Percentiles rank a stretch among this genome's conserved stretches.
These are phyloP conservation scores for Bombus superbus DNA, from an alignment of 1,140 invertebrate species.

Conservation along the genomic window DNA sequence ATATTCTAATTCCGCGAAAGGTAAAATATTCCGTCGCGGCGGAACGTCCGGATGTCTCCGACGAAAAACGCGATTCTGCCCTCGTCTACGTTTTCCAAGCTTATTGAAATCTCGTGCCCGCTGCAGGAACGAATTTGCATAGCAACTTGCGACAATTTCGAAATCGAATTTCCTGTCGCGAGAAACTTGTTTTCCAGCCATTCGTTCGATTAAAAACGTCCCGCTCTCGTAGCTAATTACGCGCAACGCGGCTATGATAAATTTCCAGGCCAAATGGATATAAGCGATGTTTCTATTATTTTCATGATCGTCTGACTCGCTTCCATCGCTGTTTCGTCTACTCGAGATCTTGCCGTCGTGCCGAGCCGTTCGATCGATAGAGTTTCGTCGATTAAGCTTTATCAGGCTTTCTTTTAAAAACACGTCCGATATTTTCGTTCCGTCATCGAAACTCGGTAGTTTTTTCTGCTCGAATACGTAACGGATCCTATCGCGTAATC, in stretches of 20 bases:
- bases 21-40: not conserved
- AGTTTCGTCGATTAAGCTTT: slow-evolving; percentile 18
- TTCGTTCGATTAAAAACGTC: slow-evolving; percentile 14
- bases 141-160: not conserved
- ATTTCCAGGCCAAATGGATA: not conserved
- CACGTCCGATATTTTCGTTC: not conserved
- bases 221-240: not conserved
- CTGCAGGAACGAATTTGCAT: slow-evolving; percentile 4
- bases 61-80: not conserved
- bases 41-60: not conserved
- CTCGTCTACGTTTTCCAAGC: not conserved
- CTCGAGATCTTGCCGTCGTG: not conserved
- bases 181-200: not conserved
- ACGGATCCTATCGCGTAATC: not conserved
- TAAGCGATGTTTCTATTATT: not conserved
- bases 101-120: slow-evolving; percentile 12
- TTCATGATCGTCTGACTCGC: not conserved
- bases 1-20: not conserved
- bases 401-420: not conserved
- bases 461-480: not conserved
- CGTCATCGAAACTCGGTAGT: not conserved
- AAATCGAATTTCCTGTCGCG: not conserved
- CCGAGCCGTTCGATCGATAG: not conserved
- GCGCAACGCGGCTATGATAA: not conserved
- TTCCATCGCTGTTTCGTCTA: not conserved